Percentiles rank a stretch among this genome's conserved stretches.
These are phyloP conservation scores for Exephanes ischioxanthus DNA, from an alignment of 2,888 invertebrate genomes.

Conservation along the genomic window DNA sequence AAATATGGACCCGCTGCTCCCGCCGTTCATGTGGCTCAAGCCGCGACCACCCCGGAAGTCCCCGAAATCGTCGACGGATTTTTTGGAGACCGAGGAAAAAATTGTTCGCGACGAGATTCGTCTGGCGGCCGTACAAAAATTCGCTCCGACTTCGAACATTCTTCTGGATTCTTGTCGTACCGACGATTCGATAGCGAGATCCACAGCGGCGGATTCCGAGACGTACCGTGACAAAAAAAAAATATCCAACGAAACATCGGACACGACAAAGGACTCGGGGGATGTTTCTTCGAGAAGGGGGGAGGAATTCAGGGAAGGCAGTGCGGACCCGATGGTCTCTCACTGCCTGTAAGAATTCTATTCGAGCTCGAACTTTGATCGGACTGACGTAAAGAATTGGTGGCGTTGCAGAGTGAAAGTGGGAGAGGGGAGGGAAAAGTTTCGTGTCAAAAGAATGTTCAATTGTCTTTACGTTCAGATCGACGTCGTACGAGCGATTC, in stretches of 20 bases:
- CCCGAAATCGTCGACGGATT: conserved; percentile 11
- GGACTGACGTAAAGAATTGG: neutral
- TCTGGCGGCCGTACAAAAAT: conserved; percentile 10
- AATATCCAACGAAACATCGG: neutral
- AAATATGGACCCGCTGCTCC: conserved; percentile 37
- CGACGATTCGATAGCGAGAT: conserved; percentile 24
- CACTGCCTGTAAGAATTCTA: conserved; percentile 56
- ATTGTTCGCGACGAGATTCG: conserved; percentile 23
- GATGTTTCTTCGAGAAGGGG: conserved; percentile 14
- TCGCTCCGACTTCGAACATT: conserved; percentile 19
- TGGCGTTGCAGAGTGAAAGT: neutral
- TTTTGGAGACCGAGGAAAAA: conserved; percentile 24
- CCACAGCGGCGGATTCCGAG: conserved; percentile 13
- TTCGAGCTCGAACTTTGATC: conserved; percentile 37
- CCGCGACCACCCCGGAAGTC: conserved; percentile 4
- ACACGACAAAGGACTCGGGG: conserved; percentile 30
- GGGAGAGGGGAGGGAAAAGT: neutral
- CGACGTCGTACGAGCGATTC: conserved; percentile 35
- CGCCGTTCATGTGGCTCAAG: conserved; percentile 52
- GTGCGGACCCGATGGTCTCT: conserved; percentile 53
- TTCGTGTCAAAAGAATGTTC: conserved; percentile 26
- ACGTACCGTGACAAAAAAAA: neutral
- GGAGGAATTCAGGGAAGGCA: conserved; percentile 28
- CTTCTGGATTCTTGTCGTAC: conserved; percentile 12
- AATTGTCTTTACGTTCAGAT: conserved; percentile 42